A percentile compares a stretch with the other conserved stretches of the same genome.
These are phyloP conservation scores for Chydorus sphaericus DNA, from an alignment of 2,888 invertebrate species.

Conservation along the genomic window DNA sequence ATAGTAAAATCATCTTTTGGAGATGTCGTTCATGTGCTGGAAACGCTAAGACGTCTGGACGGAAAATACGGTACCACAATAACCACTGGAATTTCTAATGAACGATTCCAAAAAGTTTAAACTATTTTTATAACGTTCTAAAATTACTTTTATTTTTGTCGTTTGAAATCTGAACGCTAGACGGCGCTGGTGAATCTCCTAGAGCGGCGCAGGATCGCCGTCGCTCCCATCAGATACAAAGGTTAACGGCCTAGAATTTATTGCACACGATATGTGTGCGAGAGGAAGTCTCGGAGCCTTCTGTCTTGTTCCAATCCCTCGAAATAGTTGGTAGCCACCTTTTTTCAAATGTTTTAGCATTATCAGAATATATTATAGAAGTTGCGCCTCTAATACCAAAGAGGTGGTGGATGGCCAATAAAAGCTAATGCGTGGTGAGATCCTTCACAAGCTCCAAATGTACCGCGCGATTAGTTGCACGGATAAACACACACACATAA, in stretches of 20 bases:
- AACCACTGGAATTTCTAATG: too few relatives aligned
- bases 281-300: too few relatives aligned
- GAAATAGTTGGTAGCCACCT: neutral
- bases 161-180: too few relatives aligned
- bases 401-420: constrained; percentile 6
- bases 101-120: too few relatives aligned
- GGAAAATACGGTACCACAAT: too few relatives aligned
- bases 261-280: neutral
- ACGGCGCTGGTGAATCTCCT: too few relatives aligned
- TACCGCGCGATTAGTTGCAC: neutral
- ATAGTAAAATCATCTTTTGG: too few relatives aligned
- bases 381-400: neutral
- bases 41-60: too few relatives aligned
- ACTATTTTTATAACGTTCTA: too few relatives aligned
- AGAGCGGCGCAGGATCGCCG: neutral
- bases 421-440: neutral
- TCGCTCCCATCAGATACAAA: neutral
- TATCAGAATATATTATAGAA: constrained; percentile 6
- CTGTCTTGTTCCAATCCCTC: too few relatives aligned
- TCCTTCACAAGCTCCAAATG: constrained; percentile 5
- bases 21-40: too few relatives aligned
- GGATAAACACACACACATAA: neutral
- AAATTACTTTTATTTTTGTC: too few relatives aligned
- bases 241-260: neutral
- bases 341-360: neutral